A percentile compares a stretch with the other conserved stretches of the same genome.
Conservation (phyloP, 2,113 vertebrate species). For the Guaruba guarouba region DNA sequence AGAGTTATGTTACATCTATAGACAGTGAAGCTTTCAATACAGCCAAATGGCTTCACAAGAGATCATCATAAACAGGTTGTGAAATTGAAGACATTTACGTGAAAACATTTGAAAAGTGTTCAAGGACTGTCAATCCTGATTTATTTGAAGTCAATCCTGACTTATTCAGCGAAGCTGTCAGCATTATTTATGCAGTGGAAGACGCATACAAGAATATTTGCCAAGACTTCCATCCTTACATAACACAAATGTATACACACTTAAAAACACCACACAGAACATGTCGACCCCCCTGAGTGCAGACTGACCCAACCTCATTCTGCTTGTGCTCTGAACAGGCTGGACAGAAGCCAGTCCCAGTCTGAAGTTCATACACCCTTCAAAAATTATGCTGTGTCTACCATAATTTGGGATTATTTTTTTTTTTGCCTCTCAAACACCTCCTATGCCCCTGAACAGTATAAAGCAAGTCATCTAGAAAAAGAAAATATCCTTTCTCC, state of each 20-base stretch:
- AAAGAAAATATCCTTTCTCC: not conserved
- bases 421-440: not conserved
- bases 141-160: constrained; percentile 8
- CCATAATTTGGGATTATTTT: not conserved
- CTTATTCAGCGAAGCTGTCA: constrained; percentile 21
- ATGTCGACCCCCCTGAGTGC: not conserved
- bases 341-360: not conserved
- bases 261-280: not conserved
- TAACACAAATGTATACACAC: not conserved
- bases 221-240: not conserved
- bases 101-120: constrained; percentile 34
- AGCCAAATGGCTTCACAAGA: not conserved
- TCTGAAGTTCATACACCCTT: not conserved
- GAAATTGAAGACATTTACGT: not conserved
- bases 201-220: not conserved
- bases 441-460: not conserved
- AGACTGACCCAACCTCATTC: not conserved
- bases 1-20: not conserved
- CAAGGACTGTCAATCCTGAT: not conserved
- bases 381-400: not conserved
- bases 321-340: not conserved
- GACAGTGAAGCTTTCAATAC: not conserved
- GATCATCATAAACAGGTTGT: not conserved
- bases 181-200: constrained; percentile 17
- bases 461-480: not conserved